These are phyloP conservation scores for Neopipo cinnamomea DNA, from an alignment of 2,113 vertebrate species.

Conservation along the genomic window DNA sequence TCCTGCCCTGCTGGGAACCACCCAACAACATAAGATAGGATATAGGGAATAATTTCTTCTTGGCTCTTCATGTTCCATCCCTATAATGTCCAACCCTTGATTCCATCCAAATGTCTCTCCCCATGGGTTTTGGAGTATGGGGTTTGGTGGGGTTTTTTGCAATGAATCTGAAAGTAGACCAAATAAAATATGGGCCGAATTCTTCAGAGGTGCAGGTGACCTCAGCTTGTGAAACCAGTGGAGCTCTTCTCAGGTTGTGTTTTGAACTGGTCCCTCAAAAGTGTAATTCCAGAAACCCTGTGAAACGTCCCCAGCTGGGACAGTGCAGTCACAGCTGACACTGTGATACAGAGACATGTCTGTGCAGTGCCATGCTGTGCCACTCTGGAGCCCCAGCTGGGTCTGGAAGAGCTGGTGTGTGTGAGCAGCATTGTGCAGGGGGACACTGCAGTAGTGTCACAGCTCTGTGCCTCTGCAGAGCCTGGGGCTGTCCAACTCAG, in stretches of 20 bases:
- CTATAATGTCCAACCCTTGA: not conserved
- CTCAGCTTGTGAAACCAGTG: not conserved
- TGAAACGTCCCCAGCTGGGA: not conserved
- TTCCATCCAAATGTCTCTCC: not conserved
- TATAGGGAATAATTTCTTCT: not conserved
- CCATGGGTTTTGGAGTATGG: not conserved
- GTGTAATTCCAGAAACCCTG: not conserved
- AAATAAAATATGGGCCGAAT: not conserved
- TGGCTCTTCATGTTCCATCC: not conserved
- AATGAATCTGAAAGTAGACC: not conserved
- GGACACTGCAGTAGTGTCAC: not conserved
- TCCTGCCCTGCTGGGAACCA: not conserved
- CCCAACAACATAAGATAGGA: not conserved
- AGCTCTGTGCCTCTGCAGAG: not conserved
- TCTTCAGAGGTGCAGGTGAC: not conserved
- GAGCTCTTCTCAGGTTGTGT: not conserved
- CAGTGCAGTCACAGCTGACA: not conserved
- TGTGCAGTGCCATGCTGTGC: not conserved
- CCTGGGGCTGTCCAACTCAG: not conserved
- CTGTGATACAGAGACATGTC: not conserved
- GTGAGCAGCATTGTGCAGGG: conserved; percentile 27
- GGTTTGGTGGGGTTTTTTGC: not conserved
- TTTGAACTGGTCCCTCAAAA: not conserved
- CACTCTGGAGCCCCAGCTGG: not conserved
- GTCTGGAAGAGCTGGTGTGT: not conserved